phyloP scores from a whole-genome alignment of 2,888 invertebrate genomes.

The Trissoscelio sp. region DNA sequence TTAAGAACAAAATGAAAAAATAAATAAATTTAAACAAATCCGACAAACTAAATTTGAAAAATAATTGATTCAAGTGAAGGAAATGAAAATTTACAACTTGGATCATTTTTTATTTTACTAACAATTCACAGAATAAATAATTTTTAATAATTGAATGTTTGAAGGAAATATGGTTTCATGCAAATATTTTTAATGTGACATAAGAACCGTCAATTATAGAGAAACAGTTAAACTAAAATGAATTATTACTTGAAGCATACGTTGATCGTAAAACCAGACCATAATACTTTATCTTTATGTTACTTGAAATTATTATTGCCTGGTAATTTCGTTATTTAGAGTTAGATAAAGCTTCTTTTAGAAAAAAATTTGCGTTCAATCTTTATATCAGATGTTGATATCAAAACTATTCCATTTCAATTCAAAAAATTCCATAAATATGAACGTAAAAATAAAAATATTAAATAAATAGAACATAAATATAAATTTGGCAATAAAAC shows the following conservation, averaged over 20 bases:
- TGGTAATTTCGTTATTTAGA: neutral
- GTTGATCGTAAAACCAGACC: slow-evolving; percentile 5
- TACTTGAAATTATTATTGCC: slow-evolving; percentile 5
- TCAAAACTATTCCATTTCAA: too few relatives aligned
- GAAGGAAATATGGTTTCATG: neutral
- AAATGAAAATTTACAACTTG: neutral
- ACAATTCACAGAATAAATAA: too few relatives aligned
- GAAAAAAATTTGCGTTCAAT: neutral
- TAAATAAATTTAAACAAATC: too few relatives aligned
- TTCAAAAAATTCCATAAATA: too few relatives aligned
- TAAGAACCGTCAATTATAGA: neutral
- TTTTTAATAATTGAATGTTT: too few relatives aligned
- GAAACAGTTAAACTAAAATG: neutral
- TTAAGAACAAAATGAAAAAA: neutral
- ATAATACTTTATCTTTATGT: slow-evolving; percentile 12
- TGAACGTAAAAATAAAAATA: too few relatives aligned
- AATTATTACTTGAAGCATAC: slow-evolving; percentile 9
- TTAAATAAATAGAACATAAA: too few relatives aligned
- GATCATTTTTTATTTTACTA: too few relatives aligned
- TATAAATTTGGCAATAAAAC: too few relatives aligned
- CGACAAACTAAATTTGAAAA: too few relatives aligned
- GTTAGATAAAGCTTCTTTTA: neutral
- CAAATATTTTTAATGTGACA: neutral
- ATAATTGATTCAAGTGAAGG: too few relatives aligned
- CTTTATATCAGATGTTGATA: neutral